phyloP scores from a whole-genome alignment of 1,140 invertebrate species.

The Heliconius congener region DNA sequence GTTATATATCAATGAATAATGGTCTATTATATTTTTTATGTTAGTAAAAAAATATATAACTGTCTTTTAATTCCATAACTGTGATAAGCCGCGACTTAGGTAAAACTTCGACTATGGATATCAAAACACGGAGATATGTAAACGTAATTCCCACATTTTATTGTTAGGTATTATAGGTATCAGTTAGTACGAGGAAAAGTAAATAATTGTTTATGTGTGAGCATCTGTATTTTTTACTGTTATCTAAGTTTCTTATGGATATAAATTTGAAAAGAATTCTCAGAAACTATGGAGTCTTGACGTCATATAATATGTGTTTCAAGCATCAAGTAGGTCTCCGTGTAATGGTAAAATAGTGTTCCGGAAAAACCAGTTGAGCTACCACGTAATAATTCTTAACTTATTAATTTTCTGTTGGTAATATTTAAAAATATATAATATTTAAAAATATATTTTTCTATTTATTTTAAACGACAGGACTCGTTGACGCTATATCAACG shows the following conservation, averaged over 20 bases:
- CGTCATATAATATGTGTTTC: not conserved
- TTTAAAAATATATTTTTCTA: too few relatives aligned
- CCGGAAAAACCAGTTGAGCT: slow-evolving; percentile 12
- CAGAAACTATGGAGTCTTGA: not conserved
- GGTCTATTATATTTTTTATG: not conserved
- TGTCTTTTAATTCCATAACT: not conserved
- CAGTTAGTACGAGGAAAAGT: not conserved
- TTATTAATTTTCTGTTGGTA: not conserved
- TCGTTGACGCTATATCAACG: too few relatives aligned
- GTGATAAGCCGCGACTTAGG: not conserved
- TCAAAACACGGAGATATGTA: not conserved
- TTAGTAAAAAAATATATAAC: not conserved
- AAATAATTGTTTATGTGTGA: not conserved
- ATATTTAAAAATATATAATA: too few relatives aligned
- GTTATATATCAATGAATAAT: not conserved
- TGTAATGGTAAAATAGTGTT: not conserved
- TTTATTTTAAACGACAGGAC: too few relatives aligned
- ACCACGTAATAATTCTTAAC: not conserved
- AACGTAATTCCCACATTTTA: not conserved
- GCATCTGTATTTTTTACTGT: not conserved
- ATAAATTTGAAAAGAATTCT: slow-evolving; percentile 3
- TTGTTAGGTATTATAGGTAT: not conserved
- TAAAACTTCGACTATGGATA: not conserved
- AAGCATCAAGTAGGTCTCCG: not conserved
- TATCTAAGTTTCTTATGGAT: not conserved